Percentiles rank a stretch among this genome's conserved stretches.
phyloP scores from a whole-genome alignment of 2,888 invertebrate genomes.

The Theretra japonica region DNA sequence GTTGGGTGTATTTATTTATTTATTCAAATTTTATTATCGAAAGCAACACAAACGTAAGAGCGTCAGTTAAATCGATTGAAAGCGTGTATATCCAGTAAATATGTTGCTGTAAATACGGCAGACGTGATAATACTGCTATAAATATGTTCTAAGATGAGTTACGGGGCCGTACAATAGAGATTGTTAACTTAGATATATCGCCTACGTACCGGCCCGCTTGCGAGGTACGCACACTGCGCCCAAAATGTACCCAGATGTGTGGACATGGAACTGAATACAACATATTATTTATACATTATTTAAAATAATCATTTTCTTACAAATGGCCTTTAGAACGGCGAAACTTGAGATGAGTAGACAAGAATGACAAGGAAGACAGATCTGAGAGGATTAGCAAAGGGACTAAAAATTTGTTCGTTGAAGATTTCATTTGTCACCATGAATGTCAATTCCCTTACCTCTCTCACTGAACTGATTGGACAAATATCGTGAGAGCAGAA shows the following conservation, averaged over 20 bases:
- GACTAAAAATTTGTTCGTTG: too few species aligned
- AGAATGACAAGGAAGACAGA: too few species aligned
- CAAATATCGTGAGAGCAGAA: too few species aligned
- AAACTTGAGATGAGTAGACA: too few species aligned
- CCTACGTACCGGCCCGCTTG: constrained; percentile 22
- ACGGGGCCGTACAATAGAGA: constrained; percentile 51
- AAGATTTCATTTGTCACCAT: too few species aligned
- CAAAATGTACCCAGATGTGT: background rate
- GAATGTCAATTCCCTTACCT: too few species aligned
- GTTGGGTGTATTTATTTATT: too few species aligned
- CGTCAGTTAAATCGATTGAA: constrained; percentile 15
- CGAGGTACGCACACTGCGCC: background rate
- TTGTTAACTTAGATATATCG: constrained; percentile 41
- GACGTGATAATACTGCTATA: constrained; percentile 59
- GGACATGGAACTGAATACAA: background rate
- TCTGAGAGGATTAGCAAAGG: too few species aligned
- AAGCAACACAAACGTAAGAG: constrained; percentile 3
- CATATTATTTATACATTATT: too few species aligned
- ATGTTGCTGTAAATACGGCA: constrained; percentile 23
- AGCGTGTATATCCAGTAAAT: constrained; percentile 23
- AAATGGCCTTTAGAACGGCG: too few species aligned
- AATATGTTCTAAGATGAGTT: constrained; percentile 56
- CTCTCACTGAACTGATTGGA: too few species aligned
- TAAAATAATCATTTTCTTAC: too few species aligned
- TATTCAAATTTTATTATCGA: background rate